Evolutionary conservation across 2,888 invertebrate genomes (phyloP).

Genomic region (Seira musarum): DNA sequence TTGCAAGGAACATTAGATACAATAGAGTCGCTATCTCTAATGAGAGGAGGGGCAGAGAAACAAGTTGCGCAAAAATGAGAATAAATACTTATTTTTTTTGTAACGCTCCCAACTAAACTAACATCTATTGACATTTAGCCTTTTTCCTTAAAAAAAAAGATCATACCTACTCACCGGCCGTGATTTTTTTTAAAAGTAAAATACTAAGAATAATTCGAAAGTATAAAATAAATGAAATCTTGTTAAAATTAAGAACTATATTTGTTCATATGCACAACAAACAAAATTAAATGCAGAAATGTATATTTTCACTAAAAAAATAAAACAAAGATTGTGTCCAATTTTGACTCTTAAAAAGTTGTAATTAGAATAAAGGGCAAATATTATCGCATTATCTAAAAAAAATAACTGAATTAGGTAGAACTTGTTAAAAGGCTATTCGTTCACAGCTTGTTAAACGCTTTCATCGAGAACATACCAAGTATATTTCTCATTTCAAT

Average conservation of each 20-base stretch:
- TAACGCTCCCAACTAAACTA: too few relatives aligned
- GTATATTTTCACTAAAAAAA: too few relatives aligned
- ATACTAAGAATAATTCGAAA: not conserved
- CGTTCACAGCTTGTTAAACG: not conserved
- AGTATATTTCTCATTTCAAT: not conserved
- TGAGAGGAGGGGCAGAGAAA: too few relatives aligned
- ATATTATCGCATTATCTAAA: not conserved
- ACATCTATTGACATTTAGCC: too few relatives aligned
- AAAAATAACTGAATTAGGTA: slow-evolving; percentile 4
- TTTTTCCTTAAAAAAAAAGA: too few relatives aligned
- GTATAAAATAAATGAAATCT: not conserved
- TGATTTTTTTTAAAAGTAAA: not conserved
- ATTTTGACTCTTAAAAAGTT: not conserved
- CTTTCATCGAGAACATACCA: not conserved
- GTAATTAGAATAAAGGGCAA: slow-evolving; percentile 4
- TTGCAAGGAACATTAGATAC: not conserved
- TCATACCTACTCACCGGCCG: too few relatives aligned
- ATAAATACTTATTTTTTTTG: not conserved
- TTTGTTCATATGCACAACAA: not conserved
- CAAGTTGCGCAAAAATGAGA: not conserved
- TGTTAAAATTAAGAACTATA: not conserved
- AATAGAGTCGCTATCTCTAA: not conserved
- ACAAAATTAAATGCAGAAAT: too few relatives aligned
- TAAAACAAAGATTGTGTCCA: too few relatives aligned
- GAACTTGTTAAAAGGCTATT: not conserved